A percentile compares a stretch with the other conserved stretches of the same genome.
Evolutionary conservation across 2,888 invertebrate species (phyloP).

Genomic region (Philaethria dido): DNA sequence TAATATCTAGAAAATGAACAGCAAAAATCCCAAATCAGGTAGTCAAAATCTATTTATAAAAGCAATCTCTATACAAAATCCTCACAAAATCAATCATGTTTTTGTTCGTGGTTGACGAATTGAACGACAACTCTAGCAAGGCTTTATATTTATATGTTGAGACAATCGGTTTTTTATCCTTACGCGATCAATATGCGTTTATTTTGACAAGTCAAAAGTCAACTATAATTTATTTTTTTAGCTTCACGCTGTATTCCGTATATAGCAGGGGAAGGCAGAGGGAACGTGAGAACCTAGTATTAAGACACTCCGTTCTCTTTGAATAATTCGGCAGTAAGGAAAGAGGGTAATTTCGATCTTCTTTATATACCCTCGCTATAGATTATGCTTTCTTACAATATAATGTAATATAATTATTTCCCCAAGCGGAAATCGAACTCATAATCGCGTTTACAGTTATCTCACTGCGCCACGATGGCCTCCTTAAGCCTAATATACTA

Average conservation of each 20-base stretch:
- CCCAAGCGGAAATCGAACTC: background rate
- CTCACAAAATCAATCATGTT: slow-evolving; percentile 19
- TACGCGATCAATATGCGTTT: background rate
- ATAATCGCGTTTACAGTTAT: background rate
- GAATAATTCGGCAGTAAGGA: too few species aligned
- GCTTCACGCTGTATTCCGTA: too few species aligned
- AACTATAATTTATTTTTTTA: too few species aligned
- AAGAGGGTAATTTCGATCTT: too few species aligned
- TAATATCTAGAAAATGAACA: background rate
- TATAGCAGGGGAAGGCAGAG: too few species aligned
- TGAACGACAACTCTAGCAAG: slow-evolving; percentile 12
- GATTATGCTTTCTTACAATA: too few species aligned
- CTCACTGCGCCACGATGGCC: background rate
- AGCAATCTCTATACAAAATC: slow-evolving; percentile 12
- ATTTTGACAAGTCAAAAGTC: background rate
- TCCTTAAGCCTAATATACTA: background rate
- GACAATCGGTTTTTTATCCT: slow-evolving; percentile 4
- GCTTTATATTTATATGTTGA: background rate
- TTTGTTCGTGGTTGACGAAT: slow-evolving; percentile 16
- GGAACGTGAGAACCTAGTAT: too few species aligned
- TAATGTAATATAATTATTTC: too few species aligned
- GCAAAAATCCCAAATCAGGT: background rate
- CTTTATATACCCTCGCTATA: too few species aligned
- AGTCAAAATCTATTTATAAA: slow-evolving; percentile 11
- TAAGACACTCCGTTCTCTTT: too few species aligned